A percentile compares a stretch with the other conserved stretches of the same genome.
Conservation (phyloP, 2,888 invertebrate genomes). For the Notodonta ziczac region DNA sequence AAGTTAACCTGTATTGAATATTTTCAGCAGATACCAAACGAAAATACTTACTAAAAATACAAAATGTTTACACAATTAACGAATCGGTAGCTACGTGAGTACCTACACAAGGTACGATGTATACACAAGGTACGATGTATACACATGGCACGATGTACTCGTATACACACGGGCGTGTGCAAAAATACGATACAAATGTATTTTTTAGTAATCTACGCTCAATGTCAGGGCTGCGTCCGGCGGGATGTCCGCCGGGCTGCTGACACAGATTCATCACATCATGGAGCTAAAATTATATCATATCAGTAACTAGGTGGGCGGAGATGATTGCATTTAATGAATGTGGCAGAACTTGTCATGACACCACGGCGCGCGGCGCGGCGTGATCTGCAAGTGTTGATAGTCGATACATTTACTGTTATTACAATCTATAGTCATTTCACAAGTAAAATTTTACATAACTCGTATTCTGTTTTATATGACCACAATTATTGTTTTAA, state of each 20-base stretch:
- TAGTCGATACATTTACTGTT: too few relatives aligned
- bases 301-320: not conserved
- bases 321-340: not conserved
- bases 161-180: not conserved
- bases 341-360: not conserved
- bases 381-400: too few relatives aligned
- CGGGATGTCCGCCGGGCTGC: not conserved
- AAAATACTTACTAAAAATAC: conserved; percentile 3
- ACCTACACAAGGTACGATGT: not conserved
- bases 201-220: not conserved
- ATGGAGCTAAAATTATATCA: not conserved
- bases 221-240: not conserved
- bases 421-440: too few relatives aligned
- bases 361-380: too few relatives aligned
- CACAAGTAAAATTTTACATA: too few relatives aligned
- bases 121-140: not conserved
- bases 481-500: too few relatives aligned
- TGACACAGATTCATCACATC: not conserved
- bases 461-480: too few relatives aligned
- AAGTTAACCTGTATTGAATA: not conserved
- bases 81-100: not conserved
- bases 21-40: conserved; percentile 1
- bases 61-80: not conserved
- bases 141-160: too few relatives aligned
- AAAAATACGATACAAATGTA: not conserved